Evolutionary conservation across 1,140 invertebrate species (phyloP).

Genomic region (Drosophila paulistorum): DNA sequence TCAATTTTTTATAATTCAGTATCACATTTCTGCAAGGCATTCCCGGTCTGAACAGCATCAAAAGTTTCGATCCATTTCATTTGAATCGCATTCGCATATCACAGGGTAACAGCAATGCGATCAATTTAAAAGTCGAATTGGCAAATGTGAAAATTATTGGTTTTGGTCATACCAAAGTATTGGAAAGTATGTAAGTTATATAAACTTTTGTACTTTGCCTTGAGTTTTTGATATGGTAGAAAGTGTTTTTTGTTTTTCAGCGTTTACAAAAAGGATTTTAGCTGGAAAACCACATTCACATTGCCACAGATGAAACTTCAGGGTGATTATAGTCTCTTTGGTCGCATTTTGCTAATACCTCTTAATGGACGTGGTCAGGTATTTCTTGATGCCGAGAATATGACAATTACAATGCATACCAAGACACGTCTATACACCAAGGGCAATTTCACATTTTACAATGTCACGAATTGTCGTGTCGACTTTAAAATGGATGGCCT

Average conservation of each 20-base stretch:
- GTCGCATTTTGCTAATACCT: constrained; percentile 88
- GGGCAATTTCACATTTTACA: constrained; percentile 86
- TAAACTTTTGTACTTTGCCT: neutral
- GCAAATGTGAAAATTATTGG: constrained; percentile 86
- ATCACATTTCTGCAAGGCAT: constrained; percentile 57
- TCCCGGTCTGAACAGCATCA: constrained; percentile 83
- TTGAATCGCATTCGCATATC: constrained; percentile 87
- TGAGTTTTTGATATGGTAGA: neutral
- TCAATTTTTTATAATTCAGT: no score
- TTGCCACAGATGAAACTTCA: constrained; percentile 87
- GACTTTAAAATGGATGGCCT: constrained; percentile 80
- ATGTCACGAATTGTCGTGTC: constrained; percentile 84
- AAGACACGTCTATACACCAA: constrained; percentile 86
- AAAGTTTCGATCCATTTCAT: constrained; percentile 87
- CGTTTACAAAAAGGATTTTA: constrained; percentile 86
- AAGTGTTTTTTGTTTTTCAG: constrained; percentile 61
- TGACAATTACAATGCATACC: constrained; percentile 85
- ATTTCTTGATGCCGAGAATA: constrained; percentile 86
- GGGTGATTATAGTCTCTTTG: constrained; percentile 87
- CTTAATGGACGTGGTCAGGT: constrained; percentile 87
- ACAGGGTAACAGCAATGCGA: constrained; percentile 87
- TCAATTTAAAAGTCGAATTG: constrained; percentile 87
- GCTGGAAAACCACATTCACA: constrained; percentile 86
- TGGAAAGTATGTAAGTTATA: constrained; percentile 85
- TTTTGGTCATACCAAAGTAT: constrained; percentile 86